phyloP scores from a whole-genome alignment of 1,140 invertebrate genomes.

The Limonius californicus region DNA sequence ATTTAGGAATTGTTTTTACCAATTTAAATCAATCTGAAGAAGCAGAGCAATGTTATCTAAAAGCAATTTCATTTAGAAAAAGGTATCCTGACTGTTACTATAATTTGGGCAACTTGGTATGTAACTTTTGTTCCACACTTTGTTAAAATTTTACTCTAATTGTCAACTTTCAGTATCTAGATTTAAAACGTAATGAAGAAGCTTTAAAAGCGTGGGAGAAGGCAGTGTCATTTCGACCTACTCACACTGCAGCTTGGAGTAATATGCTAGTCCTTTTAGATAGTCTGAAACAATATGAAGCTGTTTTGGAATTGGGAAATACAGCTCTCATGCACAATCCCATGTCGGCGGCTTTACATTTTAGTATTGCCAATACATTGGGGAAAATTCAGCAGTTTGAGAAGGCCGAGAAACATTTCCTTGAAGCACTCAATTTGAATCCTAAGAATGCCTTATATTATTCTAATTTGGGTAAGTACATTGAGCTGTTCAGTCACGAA shows the following conservation, averaged over 20 bases:
- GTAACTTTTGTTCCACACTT: conserved; percentile 33
- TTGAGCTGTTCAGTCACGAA: no score
- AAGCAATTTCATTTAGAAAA: conserved; percentile 68
- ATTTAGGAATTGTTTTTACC: conserved; percentile 88
- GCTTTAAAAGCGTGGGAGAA: conserved; percentile 72
- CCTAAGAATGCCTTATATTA: conserved; percentile 69
- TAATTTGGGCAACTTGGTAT: conserved; percentile 89
- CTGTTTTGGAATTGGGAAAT: conserved; percentile 65
- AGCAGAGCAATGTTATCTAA: conserved; percentile 76
- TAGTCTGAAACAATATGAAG: conserved; percentile 66
- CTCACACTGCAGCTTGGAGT: conserved; percentile 83
- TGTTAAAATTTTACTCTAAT: no score
- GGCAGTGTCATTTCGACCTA: conserved; percentile 72
- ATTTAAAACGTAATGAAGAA: conserved; percentile 51
- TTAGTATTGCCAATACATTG: conserved; percentile 83
- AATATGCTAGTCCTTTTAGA: conserved; percentile 87
- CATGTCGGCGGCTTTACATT: conserved; percentile 71
- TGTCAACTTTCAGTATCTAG: conserved; percentile 52
- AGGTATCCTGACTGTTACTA: conserved; percentile 92
- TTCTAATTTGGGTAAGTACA: conserved; percentile 76
- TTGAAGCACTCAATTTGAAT: conserved; percentile 67
- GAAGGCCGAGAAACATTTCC: conserved; percentile 78
- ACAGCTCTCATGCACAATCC: conserved; percentile 67
- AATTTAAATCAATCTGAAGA: conserved; percentile 65
- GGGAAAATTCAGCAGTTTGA: conserved; percentile 75